Conservation (phyloP, 2,888 invertebrate genomes). For the Deilephila porcellus region DNA sequence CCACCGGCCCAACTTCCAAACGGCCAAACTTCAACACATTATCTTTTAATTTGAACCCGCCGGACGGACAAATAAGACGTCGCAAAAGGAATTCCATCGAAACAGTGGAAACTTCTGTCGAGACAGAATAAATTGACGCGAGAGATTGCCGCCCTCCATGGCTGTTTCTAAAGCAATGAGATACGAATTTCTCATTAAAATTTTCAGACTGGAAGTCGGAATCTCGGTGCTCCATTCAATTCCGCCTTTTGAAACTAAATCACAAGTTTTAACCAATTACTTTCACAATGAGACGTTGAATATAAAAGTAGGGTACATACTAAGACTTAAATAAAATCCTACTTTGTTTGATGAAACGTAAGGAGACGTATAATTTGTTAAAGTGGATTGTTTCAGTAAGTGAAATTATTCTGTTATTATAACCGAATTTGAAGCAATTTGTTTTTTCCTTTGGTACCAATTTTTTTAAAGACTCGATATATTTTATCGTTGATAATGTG, state of each 20-base stretch:
- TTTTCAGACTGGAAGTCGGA: slow-evolving; percentile 70
- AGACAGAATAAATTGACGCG: slow-evolving; percentile 71
- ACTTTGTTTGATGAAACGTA: not conserved
- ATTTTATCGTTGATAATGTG: too few species aligned
- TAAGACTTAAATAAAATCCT: slow-evolving; percentile 11
- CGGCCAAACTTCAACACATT: slow-evolving; percentile 76
- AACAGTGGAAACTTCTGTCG: slow-evolving; percentile 64
- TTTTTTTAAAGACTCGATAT: too few species aligned
- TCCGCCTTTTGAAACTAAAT: slow-evolving; percentile 78
- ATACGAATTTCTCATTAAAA: slow-evolving; percentile 83
- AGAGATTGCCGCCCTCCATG: slow-evolving; percentile 64
- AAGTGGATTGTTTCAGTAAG: too few species aligned
- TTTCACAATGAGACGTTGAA: slow-evolving; percentile 71
- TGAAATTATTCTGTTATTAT: too few species aligned
- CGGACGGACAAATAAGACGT: slow-evolving; percentile 72
- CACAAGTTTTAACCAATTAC: slow-evolving; percentile 76
- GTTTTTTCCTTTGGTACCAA: too few species aligned
- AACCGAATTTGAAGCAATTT: too few species aligned
- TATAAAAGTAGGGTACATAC: slow-evolving; percentile 52
- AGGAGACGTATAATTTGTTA: too few species aligned
- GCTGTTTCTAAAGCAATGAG: slow-evolving; percentile 73
- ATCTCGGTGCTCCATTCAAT: slow-evolving; percentile 72
- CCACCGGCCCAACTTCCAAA: slow-evolving; percentile 68
- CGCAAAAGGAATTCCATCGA: slow-evolving; percentile 62
- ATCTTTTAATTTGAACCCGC: slow-evolving; percentile 73